phyloP scores from a whole-genome alignment of 2,888 invertebrate species.

The Drosophila macrothrix region DNA sequence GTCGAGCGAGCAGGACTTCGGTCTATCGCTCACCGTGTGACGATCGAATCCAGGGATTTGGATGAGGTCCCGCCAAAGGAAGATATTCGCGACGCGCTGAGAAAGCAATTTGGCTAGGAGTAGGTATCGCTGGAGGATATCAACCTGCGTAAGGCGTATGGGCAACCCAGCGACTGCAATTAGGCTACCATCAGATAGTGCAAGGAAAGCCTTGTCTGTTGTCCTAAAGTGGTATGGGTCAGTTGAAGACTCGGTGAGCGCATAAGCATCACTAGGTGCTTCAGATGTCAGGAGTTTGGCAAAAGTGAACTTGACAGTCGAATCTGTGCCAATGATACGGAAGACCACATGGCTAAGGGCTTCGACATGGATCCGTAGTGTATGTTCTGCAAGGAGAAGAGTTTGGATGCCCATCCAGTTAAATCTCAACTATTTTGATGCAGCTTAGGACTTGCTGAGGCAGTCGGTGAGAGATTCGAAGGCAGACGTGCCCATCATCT shows the following conservation, averaged over 20 bases:
- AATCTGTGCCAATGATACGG: not conserved
- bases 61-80: not conserved
- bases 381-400: not conserved
- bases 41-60: not conserved
- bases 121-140: no score
- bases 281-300: not conserved
- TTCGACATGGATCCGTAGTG: not conserved
- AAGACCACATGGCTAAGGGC: not conserved
- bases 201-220: not conserved
- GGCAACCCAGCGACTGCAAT: no score
- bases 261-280: not conserved
- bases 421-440: conserved; percentile 24
- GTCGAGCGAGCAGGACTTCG: not conserved
- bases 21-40: not conserved
- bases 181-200: not conserved
- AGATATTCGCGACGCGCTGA: not conserved
- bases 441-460: conserved; percentile 19
- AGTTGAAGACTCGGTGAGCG: not conserved
- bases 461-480: conserved; percentile 9
- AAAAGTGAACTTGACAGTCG: not conserved
- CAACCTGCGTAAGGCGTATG: no score
- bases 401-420: not conserved
- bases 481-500: conserved; percentile 7
- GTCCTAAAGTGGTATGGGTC: not conserved
- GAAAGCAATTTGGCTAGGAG: not conserved